Base-by-base conservation (phyloP, 2,113 vertebrate genomes). In the Nanorana parkeri region DNA sequence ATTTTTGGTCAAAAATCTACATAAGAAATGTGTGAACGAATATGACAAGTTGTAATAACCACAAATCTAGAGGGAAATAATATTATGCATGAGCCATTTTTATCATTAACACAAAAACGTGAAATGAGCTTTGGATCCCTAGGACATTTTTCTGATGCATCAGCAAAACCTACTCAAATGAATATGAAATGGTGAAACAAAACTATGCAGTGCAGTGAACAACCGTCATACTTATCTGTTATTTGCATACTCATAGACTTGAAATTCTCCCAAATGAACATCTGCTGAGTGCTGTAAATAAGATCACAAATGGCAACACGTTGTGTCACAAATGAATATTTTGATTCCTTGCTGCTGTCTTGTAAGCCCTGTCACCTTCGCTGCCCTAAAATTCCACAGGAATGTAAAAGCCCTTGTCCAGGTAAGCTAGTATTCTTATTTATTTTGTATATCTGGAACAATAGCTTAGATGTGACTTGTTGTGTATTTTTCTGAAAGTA, bases 111-210 rank as follows among this genome's bases (percentile, higher is more conserved):
- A 47, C 6, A 47, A 47, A 47, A 6, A 2, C 3, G 41, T 10
- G 13, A 47, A 10, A 47, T 47, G 2, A 15, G 8, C 13, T 47
- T 29, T 76, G 10, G 26, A 64, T 67, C 76, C 51, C 63, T 19
- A 41, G 65, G 23, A 52, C 58, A 68, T 79, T 58, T 68, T 4
- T 20, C 4, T 21, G 51, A 68, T 68, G 16, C 54, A 68, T 56
- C 65, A 55, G 63, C 64, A 78, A 26, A 68, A 68, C 5, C 41
- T 79, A 79, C 52, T 68, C 28, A 79, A 79, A 79, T 79, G 26
- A 8, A 60, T 41, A 65, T 60, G 77, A 36, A 58, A 51, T 2
- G 20, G 19, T 58, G 26, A 16, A 17, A 78, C 20, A 79, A 68
- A 56, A 21, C 64, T 21, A 17, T 52, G 20, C 26, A 67, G 21